phyloP scores from a whole-genome alignment of 2,888 invertebrate genomes.

The Notodonta ziczac region DNA sequence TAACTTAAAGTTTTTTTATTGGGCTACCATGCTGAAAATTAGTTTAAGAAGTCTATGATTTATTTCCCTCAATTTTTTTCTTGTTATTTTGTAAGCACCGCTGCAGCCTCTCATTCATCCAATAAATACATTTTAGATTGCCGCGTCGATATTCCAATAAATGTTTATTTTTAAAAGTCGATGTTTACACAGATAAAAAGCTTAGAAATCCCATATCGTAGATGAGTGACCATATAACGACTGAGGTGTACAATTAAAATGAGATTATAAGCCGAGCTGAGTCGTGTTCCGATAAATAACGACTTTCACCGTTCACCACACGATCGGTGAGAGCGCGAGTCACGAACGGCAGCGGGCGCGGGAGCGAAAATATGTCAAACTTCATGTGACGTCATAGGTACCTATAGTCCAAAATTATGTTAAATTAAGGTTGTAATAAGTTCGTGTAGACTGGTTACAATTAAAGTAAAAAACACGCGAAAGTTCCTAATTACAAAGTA shows the following conservation, averaged over 20 bases:
- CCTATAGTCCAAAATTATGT: not conserved
- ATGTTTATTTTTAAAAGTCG: not conserved
- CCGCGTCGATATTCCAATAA: not conserved
- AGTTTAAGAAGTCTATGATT: too few species aligned
- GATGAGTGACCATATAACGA: not conserved
- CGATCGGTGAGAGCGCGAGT: not conserved
- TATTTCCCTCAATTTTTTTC: too few species aligned
- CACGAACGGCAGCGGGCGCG: slow-evolving; percentile 1
- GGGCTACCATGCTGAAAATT: too few species aligned
- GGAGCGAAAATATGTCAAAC: not conserved
- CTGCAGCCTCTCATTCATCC: not conserved
- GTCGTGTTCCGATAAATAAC: slow-evolving; percentile 10
- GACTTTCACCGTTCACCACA: slow-evolving; percentile 30
- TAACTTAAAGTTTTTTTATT: too few species aligned
- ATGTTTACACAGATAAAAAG: not conserved
- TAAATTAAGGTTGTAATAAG: too few species aligned
- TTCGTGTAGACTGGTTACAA: too few species aligned
- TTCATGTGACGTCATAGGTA: not conserved
- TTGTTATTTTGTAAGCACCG: too few species aligned
- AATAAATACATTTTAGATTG: not conserved
- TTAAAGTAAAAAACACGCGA: too few species aligned
- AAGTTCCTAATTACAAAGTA: too few species aligned
- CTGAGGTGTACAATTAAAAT: slow-evolving; percentile 3
- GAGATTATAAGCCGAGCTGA: slow-evolving; percentile 1
- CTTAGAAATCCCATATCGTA: not conserved